Conservation (phyloP, 2,113 vertebrate genomes). For the Psophia crepitans region DNA sequence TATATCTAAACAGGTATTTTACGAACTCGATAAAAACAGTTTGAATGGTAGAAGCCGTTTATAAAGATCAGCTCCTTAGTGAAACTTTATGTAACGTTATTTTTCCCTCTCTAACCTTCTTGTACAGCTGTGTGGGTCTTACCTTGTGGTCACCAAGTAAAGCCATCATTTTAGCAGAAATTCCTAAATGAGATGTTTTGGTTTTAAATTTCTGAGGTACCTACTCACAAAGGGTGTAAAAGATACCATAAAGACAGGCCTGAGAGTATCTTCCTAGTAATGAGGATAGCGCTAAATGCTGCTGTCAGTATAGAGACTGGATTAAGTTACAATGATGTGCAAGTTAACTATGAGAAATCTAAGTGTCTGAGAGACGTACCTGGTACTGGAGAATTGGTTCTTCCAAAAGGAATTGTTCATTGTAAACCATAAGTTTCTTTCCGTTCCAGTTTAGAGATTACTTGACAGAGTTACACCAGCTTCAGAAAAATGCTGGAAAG, state of each 20-base stretch:
- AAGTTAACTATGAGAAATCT: neutral
- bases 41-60: neutral
- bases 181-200: neutral
- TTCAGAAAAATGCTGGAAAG: neutral
- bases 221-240: neutral
- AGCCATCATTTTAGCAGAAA: neutral
- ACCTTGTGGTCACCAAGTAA: neutral
- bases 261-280: neutral
- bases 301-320: neutral
- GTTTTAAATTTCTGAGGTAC: neutral
- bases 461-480: neutral
- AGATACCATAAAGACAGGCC: neutral
- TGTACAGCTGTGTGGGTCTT: neutral
- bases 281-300: neutral
- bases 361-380: neutral
- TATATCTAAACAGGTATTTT: neutral
- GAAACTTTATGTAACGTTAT: neutral
- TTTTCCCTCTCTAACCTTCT: neutral
- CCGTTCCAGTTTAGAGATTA: neutral
- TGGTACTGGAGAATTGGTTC: neutral
- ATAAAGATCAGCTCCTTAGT: neutral
- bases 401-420: neutral
- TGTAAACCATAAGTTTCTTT: neutral
- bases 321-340: neutral
- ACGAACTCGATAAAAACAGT: neutral